Conservation (phyloP, 2,888 invertebrate species). For the Macropis europaea region DNA sequence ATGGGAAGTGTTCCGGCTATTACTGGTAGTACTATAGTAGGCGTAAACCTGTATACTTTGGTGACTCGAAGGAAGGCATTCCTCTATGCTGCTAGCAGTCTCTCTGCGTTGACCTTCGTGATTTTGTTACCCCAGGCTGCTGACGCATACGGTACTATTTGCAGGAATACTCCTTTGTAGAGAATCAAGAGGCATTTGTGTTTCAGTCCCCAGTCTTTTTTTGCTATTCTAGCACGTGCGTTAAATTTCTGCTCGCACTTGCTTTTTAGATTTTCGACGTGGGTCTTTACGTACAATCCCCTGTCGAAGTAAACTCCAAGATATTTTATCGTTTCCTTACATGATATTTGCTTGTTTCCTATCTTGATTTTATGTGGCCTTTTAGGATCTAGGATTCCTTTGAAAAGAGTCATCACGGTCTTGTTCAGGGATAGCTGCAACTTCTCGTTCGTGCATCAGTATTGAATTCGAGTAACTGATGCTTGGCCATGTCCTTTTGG, state of each 20-base stretch:
- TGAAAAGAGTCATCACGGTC: neutral
- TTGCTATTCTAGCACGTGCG: neutral
- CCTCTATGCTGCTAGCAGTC: no score
- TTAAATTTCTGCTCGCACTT: neutral
- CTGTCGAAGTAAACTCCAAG: no score
- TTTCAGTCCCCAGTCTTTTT: neutral
- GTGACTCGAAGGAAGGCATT: no score
- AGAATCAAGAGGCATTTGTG: no score
- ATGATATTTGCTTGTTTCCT: no score
- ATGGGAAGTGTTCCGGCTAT: no score
- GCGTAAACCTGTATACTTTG: no score
- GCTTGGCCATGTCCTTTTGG: neutral
- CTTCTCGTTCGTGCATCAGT: neutral
- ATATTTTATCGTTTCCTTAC: no score
- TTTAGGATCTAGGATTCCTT: neutral
- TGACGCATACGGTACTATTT: neutral
- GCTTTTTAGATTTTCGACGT: neutral
- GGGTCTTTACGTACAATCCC: no score
- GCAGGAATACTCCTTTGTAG: neutral
- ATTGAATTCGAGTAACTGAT: neutral
- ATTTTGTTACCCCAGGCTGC: neutral
- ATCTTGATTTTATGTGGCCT: neutral
- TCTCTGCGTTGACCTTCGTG: no score
- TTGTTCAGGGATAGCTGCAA: neutral
- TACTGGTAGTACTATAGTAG: no score